phyloP scores from a whole-genome alignment of 2,113 vertebrate species.

The Kryptolebias marmoratus region DNA sequence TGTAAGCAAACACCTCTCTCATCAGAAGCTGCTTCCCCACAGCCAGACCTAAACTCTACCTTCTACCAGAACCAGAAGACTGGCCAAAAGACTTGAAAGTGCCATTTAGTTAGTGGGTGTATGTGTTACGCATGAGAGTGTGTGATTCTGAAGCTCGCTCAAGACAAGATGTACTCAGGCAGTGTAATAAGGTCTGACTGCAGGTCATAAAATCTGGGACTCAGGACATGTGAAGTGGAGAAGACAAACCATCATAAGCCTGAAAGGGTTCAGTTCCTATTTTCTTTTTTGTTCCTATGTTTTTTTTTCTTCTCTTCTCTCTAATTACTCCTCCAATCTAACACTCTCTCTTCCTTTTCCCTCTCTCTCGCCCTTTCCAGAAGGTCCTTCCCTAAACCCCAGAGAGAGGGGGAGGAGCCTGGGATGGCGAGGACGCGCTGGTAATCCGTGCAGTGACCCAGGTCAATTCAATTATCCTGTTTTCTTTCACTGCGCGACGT shows the following conservation, averaged over 20 bases:
- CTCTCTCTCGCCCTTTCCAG: conserved; percentile 64
- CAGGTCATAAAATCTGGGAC: conserved; percentile 46
- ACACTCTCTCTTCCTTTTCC: conserved; percentile 46
- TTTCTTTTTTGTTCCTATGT: conserved; percentile 15
- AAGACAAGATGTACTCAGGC: conserved; percentile 38
- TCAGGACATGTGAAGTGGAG: conserved; percentile 26
- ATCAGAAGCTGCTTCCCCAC: conserved; percentile 40
- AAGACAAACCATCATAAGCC: conserved; percentile 35
- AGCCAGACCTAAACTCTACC: conserved; percentile 31
- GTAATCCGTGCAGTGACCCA: conserved; percentile 82
- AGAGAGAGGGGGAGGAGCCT: conserved; percentile 74
- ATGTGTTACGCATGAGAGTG: conserved; percentile 15
- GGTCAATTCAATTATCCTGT: conserved; percentile 89
- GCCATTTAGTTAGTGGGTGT: conserved; percentile 21
- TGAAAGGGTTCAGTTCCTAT: conserved; percentile 2
- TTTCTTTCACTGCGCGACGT: conserved; percentile 80
- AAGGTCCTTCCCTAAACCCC: conserved; percentile 79
- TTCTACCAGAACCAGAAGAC: conserved; percentile 17
- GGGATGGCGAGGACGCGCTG: conserved; percentile 71
- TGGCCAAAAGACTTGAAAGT: conserved; percentile 14
- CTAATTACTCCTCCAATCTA: conserved; percentile 49
- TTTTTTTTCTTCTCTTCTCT: conserved; percentile 38
- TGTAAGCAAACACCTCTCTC: conserved; percentile 35
- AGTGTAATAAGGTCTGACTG: conserved; percentile 36
- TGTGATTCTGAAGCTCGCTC: conserved; percentile 12